Percentiles rank a stretch among this genome's conserved stretches.
phyloP scores from a whole-genome alignment of 2,888 invertebrate species.

The Plebejus anna region DNA sequence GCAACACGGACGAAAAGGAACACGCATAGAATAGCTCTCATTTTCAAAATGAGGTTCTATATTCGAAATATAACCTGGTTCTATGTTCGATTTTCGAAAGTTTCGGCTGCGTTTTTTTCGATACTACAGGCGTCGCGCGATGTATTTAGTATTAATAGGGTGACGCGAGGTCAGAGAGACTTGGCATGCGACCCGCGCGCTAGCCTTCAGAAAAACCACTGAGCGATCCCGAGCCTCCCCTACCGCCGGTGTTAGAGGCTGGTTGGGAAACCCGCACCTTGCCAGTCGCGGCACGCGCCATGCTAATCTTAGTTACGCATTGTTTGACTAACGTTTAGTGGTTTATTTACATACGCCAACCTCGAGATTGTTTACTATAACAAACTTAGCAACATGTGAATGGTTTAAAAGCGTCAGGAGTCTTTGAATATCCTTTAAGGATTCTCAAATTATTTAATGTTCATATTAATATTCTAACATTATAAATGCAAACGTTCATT shows the following conservation, averaged over 20 bases:
- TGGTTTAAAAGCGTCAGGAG: neutral
- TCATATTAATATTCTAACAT: too few relatives aligned
- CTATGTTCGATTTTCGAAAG: neutral
- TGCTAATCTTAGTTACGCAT: constrained; percentile 23
- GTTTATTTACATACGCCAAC: constrained; percentile 7
- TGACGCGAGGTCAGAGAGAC: constrained; percentile 66
- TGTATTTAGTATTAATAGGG: constrained; percentile 76
- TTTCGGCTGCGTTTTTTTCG: constrained; percentile 44
- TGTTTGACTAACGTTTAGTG: constrained; percentile 15
- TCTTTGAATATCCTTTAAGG: too few relatives aligned
- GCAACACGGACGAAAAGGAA: constrained; percentile 43
- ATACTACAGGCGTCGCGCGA: constrained; percentile 61
- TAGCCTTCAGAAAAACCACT: constrained; percentile 80
- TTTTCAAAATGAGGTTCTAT: constrained; percentile 46
- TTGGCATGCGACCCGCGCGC: constrained; percentile 78
- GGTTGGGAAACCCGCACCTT: constrained; percentile 62
- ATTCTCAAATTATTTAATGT: too few relatives aligned
- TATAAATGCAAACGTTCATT: too few relatives aligned
- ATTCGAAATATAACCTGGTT: neutral
- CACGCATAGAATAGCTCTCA: constrained; percentile 64
- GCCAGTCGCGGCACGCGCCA: constrained; percentile 37
- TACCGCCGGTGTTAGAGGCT: constrained; percentile 46
- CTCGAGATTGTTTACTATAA: neutral
- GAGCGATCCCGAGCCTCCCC: constrained; percentile 62
- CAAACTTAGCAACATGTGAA: neutral